Evolutionary conservation across 2,113 vertebrate genomes (phyloP).

Genomic region (Xiphorhynchus elegans): DNA sequence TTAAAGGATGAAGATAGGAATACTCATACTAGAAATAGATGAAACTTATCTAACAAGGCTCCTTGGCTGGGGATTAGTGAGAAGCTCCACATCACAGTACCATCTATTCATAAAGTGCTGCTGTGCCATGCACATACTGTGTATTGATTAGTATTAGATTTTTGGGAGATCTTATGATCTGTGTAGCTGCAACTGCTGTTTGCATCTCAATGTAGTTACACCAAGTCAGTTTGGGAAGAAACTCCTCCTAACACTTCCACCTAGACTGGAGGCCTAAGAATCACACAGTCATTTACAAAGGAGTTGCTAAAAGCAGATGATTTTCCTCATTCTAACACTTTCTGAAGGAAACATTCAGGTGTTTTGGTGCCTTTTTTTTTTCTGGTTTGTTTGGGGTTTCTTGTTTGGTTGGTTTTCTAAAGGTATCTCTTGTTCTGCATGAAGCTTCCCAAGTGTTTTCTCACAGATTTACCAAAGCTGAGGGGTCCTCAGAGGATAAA

Average conservation of each 20-base stretch:
- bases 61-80: not conserved
- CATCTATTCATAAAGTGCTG: not conserved
- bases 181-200: not conserved
- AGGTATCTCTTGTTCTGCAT: not conserved
- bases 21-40: conserved; percentile 2
- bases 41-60: not conserved
- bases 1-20: conserved; percentile 5
- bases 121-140: not conserved
- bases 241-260: not conserved
- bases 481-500: not conserved
- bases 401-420: not conserved
- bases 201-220: not conserved
- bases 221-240: not conserved
- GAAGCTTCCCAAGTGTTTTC: not conserved
- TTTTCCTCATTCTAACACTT: not conserved
- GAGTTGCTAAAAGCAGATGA: not conserved
- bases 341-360: not conserved
- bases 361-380: not conserved
- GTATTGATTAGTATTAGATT: not conserved
- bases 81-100: not conserved
- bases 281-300: not conserved
- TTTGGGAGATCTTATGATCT: not conserved
- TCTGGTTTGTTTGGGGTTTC: not conserved
- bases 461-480: not conserved
- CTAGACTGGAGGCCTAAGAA: not conserved